phyloP scores from a whole-genome alignment of 2,113 vertebrate species.

The Ciconia boyciana region DNA sequence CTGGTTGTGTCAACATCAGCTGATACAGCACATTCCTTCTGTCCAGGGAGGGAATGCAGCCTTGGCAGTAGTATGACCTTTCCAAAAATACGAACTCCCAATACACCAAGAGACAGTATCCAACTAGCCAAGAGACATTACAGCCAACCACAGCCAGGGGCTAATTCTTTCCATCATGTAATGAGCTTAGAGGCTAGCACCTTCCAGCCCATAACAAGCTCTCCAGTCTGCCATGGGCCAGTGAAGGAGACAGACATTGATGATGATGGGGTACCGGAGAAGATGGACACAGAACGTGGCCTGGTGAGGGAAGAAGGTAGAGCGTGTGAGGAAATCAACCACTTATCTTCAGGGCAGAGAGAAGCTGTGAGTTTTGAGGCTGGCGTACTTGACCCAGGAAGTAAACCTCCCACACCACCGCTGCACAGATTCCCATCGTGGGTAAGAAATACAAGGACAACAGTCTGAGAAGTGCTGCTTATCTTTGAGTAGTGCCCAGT shows the following conservation, averaged over 20 bases:
- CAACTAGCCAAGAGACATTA: slow-evolving; percentile 87
- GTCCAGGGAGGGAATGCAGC: slow-evolving; percentile 24
- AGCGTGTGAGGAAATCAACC: neutral
- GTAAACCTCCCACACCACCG: slow-evolving; percentile 86
- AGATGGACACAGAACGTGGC: slow-evolving; percentile 74
- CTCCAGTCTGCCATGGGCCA: neutral
- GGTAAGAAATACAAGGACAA: slow-evolving; percentile 66
- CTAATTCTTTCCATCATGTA: slow-evolving; percentile 68
- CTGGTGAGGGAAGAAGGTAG: neutral
- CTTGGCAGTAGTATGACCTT: slow-evolving; percentile 83
- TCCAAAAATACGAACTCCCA: slow-evolving; percentile 81
- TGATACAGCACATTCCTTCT: neutral
- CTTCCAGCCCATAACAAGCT: slow-evolving; percentile 32
- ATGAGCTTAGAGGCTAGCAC: slow-evolving; percentile 72
- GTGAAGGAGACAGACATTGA: slow-evolving; percentile 88
- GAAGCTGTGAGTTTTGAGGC: slow-evolving; percentile 60
- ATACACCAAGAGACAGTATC: slow-evolving; percentile 84
- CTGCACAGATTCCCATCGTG: slow-evolving; percentile 88
- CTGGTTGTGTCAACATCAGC: slow-evolving; percentile 29
- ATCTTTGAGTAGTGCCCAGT: neutral
- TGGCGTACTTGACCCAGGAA: neutral
- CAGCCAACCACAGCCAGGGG: slow-evolving; percentile 84
- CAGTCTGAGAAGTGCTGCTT: neutral
- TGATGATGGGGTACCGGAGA: slow-evolving; percentile 65
- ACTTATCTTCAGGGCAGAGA: neutral